These are phyloP conservation scores for Hypomecis punctinalis DNA, from an alignment of 2,888 invertebrate species.

Conservation along the genomic window DNA sequence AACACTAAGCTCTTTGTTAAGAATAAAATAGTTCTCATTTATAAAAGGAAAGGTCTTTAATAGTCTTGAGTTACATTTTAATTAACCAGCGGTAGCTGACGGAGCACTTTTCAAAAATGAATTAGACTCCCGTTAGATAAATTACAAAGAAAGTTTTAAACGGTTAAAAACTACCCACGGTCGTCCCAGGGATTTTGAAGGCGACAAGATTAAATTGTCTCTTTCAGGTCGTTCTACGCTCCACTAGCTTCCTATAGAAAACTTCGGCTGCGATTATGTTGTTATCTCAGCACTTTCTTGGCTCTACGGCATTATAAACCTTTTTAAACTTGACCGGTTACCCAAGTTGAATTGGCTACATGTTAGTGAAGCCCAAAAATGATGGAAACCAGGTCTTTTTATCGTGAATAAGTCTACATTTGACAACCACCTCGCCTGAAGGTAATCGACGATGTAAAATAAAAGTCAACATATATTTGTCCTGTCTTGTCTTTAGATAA, in stretches of 20 bases:
- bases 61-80: conserved; percentile 49
- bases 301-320: conserved; percentile 32
- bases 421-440: no score
- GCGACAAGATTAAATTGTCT: conserved; percentile 77
- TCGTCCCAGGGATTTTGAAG: conserved; percentile 61
- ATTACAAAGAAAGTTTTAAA: conserved; percentile 69
- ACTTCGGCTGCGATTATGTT: conserved; percentile 73
- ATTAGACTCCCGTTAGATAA: conserved; percentile 59
- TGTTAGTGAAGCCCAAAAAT: no score
- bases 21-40: conserved; percentile 34
- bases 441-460: no score
- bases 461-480: no score
- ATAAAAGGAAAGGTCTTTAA: conserved; percentile 34
- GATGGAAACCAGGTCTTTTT: no score
- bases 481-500: no score
- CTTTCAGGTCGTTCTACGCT: conserved; percentile 63
- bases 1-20: conserved; percentile 36
- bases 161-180: conserved; percentile 67
- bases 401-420: no score
- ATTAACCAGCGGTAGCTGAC: conserved; percentile 55
- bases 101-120: conserved; percentile 61
- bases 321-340: conserved; percentile 8
- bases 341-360: no score
- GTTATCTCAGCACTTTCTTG: conserved; percentile 68
- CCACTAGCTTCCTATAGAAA: conserved; percentile 70